Percentiles rank a stretch among this genome's conserved stretches.
Evolutionary conservation across 2,888 invertebrate genomes (phyloP).

Genomic region (Gnatocerus cornutus): DNA sequence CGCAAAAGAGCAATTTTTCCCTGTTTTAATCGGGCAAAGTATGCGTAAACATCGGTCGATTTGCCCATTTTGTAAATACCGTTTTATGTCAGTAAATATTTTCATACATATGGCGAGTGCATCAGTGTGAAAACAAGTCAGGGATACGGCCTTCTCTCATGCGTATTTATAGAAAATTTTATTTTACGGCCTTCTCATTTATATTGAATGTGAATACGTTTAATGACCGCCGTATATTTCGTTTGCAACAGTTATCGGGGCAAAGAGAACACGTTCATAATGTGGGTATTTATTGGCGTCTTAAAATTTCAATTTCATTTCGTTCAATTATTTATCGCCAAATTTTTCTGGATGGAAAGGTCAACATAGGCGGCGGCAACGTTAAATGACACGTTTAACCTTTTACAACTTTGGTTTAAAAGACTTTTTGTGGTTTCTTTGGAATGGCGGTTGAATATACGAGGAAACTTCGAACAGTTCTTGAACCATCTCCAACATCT

Average conservation of each 20-base stretch:
- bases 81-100: conserved; percentile 48
- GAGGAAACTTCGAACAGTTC: too few species aligned
- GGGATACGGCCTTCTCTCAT: conserved; percentile 49
- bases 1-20: conserved; percentile 18
- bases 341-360: conserved; percentile 30
- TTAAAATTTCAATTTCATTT: conserved; percentile 47
- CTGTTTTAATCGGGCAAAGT: conserved; percentile 34
- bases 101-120: conserved; percentile 42
- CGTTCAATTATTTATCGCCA: conserved; percentile 37
- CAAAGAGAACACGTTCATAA: conserved; percentile 45
- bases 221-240: conserved; percentile 50
- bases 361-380: conserved; percentile 11
- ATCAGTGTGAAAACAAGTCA: conserved; percentile 48
- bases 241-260: conserved; percentile 37
- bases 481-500: too few species aligned
- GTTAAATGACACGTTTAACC: conserved; percentile 18
- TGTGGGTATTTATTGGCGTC: conserved; percentile 44
- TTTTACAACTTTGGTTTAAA: not conserved
- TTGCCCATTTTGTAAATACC: conserved; percentile 48
- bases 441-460: too few species aligned
- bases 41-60: conserved; percentile 45
- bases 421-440: too few species aligned
- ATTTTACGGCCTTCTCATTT: conserved; percentile 50
- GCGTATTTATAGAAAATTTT: conserved; percentile 52
- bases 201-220: conserved; percentile 48